Evolutionary conservation across 2,888 invertebrate species (phyloP), one percentile per base, ranked within the genome.

Genomic region (Drosophila fulvimacula): DNA sequence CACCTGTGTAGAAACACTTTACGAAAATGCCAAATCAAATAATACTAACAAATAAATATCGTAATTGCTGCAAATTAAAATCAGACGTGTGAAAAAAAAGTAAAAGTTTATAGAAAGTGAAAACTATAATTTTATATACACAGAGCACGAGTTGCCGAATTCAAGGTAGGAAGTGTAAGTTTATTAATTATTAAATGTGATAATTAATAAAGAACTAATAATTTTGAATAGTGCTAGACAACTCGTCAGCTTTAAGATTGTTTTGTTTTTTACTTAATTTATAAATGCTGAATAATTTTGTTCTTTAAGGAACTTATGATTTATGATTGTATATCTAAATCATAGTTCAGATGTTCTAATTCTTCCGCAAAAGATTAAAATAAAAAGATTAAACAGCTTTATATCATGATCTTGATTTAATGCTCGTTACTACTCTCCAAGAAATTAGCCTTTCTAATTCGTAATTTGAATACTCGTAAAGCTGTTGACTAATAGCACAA

Each of bases 1-100:
- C 19, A 66, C 21, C 27, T 49, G n/a, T 34, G 15, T 71, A 71
- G 67, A 57, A 61, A 15, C 76, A 63, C 39, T 58, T 30, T 41
- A 3, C 7, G 15, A 24, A 17, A 11, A n/a, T 15, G 10, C 10
- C 27, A 48, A 48, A 30, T 46, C 5, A 5, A 46, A 27, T 2
- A 17, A 41, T 32, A 19, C 4, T 3, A 19, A 7, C 9, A 21
- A 32, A 32, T 3, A 60, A 24, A 11, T n/a, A 38, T 24, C 44
- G 48, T 30, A 48, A 48, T 30, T 48, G 17, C 17, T 11, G 30
- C n/a, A 30, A 48, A 48, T 32, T 48, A 19, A 19, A 48, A 13
- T 19, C 17, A 11, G 17, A 19, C 30, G 24, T 10, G 21, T n/a
- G 19, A 39, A 13, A 44, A n/a, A 32, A 32, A 32, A 19, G 19